These are phyloP conservation scores for Lota lota DNA, from an alignment of 2,113 vertebrate species.

Conservation along the genomic window DNA sequence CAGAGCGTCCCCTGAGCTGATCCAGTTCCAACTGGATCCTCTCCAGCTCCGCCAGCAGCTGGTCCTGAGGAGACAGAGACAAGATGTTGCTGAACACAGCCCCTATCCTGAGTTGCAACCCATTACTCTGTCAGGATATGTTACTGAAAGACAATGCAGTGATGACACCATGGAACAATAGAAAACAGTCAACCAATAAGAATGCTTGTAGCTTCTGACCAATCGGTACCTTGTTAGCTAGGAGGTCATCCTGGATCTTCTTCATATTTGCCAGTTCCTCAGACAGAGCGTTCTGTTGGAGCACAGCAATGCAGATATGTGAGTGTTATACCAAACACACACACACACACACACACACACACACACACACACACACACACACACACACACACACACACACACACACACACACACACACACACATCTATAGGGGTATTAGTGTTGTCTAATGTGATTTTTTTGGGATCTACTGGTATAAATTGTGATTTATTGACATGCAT, in stretches of 20 bases:
- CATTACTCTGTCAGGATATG: not conserved
- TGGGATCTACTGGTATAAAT: too few species aligned
- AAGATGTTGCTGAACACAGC: constrained; percentile 4
- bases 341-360: too few species aligned
- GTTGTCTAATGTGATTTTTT: too few species aligned
- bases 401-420: too few species aligned
- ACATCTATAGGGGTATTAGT: too few species aligned
- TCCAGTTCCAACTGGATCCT: constrained; percentile 89
- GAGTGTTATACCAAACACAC: too few species aligned
- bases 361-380: too few species aligned
- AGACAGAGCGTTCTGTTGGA: constrained; percentile 82
- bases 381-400: too few species aligned
- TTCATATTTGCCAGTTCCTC: constrained; percentile 93
- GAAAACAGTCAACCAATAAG: too few species aligned
- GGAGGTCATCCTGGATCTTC: constrained; percentile 89
- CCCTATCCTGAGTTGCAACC: not conserved
- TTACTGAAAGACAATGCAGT: too few species aligned
- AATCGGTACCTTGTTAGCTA: constrained; percentile 82
- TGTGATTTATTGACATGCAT: too few species aligned
- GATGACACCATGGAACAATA: too few species aligned
- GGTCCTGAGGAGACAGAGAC: constrained; percentile 72
- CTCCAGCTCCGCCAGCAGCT: constrained; percentile 87
- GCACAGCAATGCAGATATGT: not conserved
- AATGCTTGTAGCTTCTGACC: not conserved
- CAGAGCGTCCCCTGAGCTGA: constrained; percentile 82